Evolutionary conservation across 64 coral and sea anemone species (phyloP).

Genomic region (Montipora capricornis): DNA sequence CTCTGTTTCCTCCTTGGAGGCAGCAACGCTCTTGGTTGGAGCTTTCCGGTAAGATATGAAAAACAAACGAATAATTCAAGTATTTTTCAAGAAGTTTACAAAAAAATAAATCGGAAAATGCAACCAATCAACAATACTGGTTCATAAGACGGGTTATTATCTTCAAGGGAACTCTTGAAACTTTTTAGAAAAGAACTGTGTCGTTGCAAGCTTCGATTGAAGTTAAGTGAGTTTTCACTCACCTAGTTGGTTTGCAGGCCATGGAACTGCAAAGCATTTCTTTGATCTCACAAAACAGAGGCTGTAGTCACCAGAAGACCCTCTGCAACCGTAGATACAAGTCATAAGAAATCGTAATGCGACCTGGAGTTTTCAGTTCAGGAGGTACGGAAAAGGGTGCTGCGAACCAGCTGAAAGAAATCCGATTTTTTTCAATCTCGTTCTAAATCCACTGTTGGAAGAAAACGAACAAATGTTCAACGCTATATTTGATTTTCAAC

Average conservation of each 20-base stretch:
- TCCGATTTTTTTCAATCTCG: too few relatives aligned
- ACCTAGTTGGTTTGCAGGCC: background rate
- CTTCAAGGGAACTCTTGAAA: too few relatives aligned
- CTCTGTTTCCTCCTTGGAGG: background rate
- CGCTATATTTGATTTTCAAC: too few relatives aligned
- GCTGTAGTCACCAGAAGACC: background rate
- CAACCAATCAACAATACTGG: background rate
- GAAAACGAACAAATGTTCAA: too few relatives aligned
- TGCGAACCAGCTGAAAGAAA: too few relatives aligned
- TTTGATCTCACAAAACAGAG: slow-evolving; percentile 42
- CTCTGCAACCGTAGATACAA: background rate
- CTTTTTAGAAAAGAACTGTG: background rate
- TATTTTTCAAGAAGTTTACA: too few relatives aligned
- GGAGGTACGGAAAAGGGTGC: too few relatives aligned
- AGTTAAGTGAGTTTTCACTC: background rate
- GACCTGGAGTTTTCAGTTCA: too few relatives aligned
- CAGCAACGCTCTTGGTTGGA: background rate
- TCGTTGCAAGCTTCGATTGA: background rate
- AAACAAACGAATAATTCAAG: background rate
- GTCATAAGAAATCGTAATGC: background rate
- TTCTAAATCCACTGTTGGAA: too few relatives aligned
- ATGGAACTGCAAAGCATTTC: background rate
- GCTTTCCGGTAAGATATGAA: background rate
- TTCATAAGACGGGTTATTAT: too few relatives aligned
- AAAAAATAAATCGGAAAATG: background rate